Evolutionary conservation across 2,888 invertebrate genomes (phyloP).

Genomic region (Digitonthophagus gazella): DNA sequence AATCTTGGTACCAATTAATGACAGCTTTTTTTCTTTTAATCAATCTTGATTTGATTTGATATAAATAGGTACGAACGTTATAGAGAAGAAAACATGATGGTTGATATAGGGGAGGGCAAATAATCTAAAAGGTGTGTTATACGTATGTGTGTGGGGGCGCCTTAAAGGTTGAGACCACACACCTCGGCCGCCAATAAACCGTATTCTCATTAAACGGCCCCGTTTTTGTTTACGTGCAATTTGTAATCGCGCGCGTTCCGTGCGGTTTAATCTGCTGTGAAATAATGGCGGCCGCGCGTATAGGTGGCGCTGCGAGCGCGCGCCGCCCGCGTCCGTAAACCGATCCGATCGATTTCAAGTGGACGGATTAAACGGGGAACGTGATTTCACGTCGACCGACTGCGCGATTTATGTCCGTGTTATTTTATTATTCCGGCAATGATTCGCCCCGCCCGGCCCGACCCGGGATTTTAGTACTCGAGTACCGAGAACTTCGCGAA

Average conservation of each 20-base stretch:
- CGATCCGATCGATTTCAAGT: neutral
- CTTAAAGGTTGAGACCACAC: conserved; percentile 37
- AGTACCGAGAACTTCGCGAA: no score
- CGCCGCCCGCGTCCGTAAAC: neutral
- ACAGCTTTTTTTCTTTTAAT: no score
- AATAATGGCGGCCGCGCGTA: conserved; percentile 1
- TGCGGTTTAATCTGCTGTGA: conserved; percentile 16
- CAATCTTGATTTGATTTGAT: no score
- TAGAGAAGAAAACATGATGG: neutral
- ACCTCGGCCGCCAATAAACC: conserved; percentile 35
- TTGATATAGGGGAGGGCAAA: neutral
- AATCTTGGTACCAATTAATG: no score
- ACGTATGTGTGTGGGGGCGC: neutral
- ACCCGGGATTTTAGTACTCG: neutral
- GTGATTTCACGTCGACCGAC: neutral
- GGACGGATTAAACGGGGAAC: neutral
- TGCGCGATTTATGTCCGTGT: neutral
- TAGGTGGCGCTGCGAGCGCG: neutral
- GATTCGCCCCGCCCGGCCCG: no score
- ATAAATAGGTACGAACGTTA: no score
- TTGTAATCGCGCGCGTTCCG: conserved; percentile 13
- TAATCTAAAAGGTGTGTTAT: neutral
- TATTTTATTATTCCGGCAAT: neutral
- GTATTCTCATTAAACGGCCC: conserved; percentile 29
- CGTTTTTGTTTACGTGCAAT: conserved; percentile 18